Evolutionary conservation across 37 sponge, comb jelly and placozoan genomes (phyloP).

Genomic region (Chondrilla cf. caribensis): DNA sequence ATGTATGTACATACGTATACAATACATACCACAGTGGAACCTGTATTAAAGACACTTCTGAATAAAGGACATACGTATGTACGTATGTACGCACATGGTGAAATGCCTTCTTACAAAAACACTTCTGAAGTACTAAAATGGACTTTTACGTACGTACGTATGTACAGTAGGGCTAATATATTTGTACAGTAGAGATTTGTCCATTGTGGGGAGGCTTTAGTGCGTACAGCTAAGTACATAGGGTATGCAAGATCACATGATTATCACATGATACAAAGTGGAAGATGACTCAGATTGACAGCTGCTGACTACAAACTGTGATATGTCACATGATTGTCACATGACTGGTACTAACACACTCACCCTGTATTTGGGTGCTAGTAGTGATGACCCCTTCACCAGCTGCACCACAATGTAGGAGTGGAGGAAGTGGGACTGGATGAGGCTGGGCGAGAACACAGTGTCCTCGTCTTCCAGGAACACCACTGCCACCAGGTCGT

Average conservation of each 20-base stretch:
- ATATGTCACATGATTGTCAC: no score
- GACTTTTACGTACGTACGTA: no score
- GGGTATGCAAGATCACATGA: not conserved
- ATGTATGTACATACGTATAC: no score
- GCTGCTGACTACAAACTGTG: no score
- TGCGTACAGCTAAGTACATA: no score
- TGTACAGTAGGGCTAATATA: no score
- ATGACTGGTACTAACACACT: not conserved
- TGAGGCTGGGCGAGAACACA: constrained; percentile 82
- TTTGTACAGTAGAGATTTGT: no score
- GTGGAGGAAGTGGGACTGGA: constrained; percentile 95
- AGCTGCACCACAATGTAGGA: constrained; percentile 88
- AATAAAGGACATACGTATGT: not conserved
- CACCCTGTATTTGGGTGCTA: constrained; percentile 65
- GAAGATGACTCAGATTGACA: no score
- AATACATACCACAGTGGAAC: no score
- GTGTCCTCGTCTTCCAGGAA: constrained; percentile 83
- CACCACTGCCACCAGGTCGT: constrained; percentile 91
- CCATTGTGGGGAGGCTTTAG: no score
- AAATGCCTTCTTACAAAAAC: not conserved
- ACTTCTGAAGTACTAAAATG: no score
- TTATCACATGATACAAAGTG: not conserved
- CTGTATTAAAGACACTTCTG: no score
- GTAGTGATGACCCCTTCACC: constrained; percentile 40
- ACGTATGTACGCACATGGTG: not conserved